Evolutionary conservation across 2,113 vertebrate species (phyloP), one percentile per base, ranked within the genome.

Genomic region (Chelonoidis abingdonii): DNA sequence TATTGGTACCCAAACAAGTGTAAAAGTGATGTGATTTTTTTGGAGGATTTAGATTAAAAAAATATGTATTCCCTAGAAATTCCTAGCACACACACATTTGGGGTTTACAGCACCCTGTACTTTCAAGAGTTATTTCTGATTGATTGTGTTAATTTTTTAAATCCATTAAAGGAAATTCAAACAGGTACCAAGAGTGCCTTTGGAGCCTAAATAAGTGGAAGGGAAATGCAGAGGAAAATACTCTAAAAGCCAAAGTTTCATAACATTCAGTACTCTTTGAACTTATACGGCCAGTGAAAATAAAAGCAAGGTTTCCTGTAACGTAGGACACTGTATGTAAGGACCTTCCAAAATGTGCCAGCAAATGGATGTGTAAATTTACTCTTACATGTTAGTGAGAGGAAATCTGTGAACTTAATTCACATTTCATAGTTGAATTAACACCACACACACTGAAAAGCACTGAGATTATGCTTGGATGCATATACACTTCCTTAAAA

Each of bases 261-360:
- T 8, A 87, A 27, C 59, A 6, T 76, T 88, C 25, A 0, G 1
- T 72, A 11, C 1, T 59, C 41, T 44, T 69, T 22, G n/a, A 72
- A 72, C 69, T 38, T 14, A 47, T 4, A 27, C 72, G 2, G n/a
- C n/a, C 69, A 4, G 14, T 93, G 53, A 57, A 93, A 96, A 90
- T 31, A 47, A 89, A 82, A 95, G n/a, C 27, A 86, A 25, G 27
- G 6, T 1, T 82, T 83, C 50, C 13, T 79, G 17, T 53, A 38
- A 31, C 72, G 27, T 19, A 27, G 92, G 83, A 2, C 5, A 54
- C 5, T 25, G 38, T 91, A 93, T 80, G 80, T 59, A 27, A 59
- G 90, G 22, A 2, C 6, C 17, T n/a, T 52, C 54, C 27, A 56
- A 25, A 89, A 87, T 89, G 49, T 19, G 84, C 1, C 0, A n/a